phyloP scores from a whole-genome alignment of 2,797 vertebrate species.

The Rhynchotus rufescens region DNA sequence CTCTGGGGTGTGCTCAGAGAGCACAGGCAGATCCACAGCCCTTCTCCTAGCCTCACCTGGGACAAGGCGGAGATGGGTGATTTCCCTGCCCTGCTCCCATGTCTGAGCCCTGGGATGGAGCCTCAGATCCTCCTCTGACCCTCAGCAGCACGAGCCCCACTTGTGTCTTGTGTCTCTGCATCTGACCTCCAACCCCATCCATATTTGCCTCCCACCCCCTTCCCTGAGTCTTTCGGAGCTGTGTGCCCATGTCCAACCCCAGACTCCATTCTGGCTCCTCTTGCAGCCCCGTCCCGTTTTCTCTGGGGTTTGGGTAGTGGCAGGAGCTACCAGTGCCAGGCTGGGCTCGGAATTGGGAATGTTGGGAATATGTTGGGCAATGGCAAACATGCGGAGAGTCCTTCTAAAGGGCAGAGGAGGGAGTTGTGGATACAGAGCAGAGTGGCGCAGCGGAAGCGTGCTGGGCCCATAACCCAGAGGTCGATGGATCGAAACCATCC shows the following conservation, averaged over 20 bases:
- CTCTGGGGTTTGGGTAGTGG: neutral
- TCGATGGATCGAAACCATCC: conserved; percentile 14
- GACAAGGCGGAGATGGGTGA: no score
- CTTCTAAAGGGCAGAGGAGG: neutral
- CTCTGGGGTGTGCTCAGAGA: neutral
- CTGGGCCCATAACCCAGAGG: conserved; percentile 33
- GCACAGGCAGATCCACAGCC: neutral
- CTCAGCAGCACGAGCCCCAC: neutral
- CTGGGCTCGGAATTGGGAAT: neutral
- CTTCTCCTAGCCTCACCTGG: neutral
- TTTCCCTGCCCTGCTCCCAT: neutral
- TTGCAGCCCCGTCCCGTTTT: neutral
- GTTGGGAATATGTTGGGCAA: neutral
- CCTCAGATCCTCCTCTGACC: neutral
- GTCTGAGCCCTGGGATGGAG: neutral
- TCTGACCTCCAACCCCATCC: fast-evolving
- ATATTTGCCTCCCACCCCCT: neutral
- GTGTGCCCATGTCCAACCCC: neutral
- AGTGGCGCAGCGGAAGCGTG: conserved; percentile 2
- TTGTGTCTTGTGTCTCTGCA: neutral
- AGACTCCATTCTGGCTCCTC: fast-evolving
- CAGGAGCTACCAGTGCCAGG: neutral
- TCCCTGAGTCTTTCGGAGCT: neutral
- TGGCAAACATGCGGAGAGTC: no score
- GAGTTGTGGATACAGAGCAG: neutral